Conservation (phyloP, 1,140 invertebrate species). For the Papilio xuthus region DNA sequence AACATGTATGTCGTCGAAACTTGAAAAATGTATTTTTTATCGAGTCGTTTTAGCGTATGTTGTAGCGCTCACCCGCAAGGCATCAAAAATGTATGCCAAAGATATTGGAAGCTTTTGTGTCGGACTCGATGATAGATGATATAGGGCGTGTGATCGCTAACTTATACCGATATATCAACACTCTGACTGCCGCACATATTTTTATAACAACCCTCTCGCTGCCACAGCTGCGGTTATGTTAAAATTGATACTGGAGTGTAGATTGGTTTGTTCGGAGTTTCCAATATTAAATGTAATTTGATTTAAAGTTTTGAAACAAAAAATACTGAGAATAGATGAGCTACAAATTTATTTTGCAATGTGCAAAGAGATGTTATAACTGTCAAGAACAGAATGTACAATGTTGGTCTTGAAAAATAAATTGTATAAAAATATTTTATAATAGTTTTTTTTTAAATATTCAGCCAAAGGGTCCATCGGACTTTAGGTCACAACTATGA, state of each 20-base stretch:
- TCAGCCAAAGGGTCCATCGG: too few relatives aligned
- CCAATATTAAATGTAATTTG: background rate
- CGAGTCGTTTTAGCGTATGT: background rate
- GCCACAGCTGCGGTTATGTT: slow-evolving; percentile 10
- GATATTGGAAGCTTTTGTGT: slow-evolving; percentile 30
- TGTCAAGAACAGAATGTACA: background rate
- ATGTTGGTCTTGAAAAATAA: background rate
- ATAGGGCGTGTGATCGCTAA: slow-evolving; percentile 43
- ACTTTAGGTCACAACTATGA: too few relatives aligned
- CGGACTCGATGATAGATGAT: slow-evolving; percentile 51
- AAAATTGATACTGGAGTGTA: background rate
- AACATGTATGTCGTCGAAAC: background rate
- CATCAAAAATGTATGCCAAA: slow-evolving; percentile 20
- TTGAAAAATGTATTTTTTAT: slow-evolving; percentile 7
- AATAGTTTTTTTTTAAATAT: too few relatives aligned
- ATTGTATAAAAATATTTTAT: background rate
- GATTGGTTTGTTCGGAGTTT: background rate
- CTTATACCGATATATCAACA: slow-evolving; percentile 51
- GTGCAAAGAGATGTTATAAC: too few relatives aligned
- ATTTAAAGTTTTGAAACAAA: slow-evolving; percentile 4
- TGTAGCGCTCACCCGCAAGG: slow-evolving; percentile 6
- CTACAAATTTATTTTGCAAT: background rate
- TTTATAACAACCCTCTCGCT: background rate
- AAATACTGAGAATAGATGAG: background rate
- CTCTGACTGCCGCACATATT: slow-evolving; percentile 41